Evolutionary conservation across 2,113 vertebrate genomes (phyloP).

Genomic region (Pelecanoides urinatrix): DNA sequence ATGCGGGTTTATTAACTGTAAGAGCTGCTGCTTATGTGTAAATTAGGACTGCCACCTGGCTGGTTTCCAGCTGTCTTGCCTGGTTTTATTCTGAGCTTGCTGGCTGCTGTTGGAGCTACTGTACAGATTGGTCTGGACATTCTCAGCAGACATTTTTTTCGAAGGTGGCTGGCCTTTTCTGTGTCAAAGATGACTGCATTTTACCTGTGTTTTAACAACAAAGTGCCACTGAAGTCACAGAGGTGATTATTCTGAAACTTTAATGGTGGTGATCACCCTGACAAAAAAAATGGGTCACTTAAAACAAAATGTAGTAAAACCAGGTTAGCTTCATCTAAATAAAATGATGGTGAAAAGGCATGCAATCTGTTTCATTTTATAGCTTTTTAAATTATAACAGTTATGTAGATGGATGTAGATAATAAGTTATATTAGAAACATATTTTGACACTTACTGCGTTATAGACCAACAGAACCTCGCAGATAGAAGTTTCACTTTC

Average conservation of each 20-base stretch:
- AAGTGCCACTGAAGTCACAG: neutral
- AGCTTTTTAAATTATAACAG: neutral
- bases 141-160: neutral
- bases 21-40: slow-evolving; percentile 43
- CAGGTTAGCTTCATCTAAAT: neutral
- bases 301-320: neutral
- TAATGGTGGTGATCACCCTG: neutral
- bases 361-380: neutral
- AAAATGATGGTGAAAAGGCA: neutral
- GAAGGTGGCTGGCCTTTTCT: neutral
- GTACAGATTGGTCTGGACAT: slow-evolving; percentile 16
- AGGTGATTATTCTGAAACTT: neutral
- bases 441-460: neutral
- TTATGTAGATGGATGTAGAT: neutral
- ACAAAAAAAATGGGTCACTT: neutral
- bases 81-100: slow-evolving; percentile 32
- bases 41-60: slow-evolving; percentile 56
- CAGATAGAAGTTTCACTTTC: neutral
- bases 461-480: neutral
- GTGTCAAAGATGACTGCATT: neutral
- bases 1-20: neutral
- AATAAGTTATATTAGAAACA: neutral
- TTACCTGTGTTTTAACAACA: neutral
- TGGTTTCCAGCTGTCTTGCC: slow-evolving; percentile 47
- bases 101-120: slow-evolving; percentile 55